Conservation (phyloP, 2,888 invertebrate species). For the Dryomyza anilis region DNA sequence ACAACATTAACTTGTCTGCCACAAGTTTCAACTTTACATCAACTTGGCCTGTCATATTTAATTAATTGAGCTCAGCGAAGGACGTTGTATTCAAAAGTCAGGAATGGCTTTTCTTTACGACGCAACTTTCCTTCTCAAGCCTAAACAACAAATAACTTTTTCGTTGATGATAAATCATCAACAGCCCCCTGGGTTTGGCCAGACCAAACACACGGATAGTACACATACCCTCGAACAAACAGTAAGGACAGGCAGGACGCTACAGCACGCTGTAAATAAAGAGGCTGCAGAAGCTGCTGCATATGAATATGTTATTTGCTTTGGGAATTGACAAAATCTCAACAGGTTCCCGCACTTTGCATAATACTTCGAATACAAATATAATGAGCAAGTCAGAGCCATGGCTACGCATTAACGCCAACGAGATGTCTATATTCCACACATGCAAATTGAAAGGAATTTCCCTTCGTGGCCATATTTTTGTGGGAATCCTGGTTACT, state of each 20-base stretch:
- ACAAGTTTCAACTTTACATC: conserved; percentile 14
- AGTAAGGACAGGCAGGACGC: not conserved
- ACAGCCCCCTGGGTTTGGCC: conserved; percentile 40
- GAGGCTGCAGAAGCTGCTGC: conserved; percentile 17
- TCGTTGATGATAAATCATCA: conserved; percentile 56
- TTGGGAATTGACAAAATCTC: conserved; percentile 60
- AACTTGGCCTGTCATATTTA: conserved; percentile 33
- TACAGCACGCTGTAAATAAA: too few relatives aligned
- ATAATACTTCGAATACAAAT: conserved; percentile 25
- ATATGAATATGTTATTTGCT: conserved; percentile 58
- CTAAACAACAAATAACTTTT: conserved; percentile 50
- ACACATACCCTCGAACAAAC: conserved; percentile 2
- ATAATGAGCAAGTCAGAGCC: not conserved
- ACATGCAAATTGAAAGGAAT: conserved; percentile 17
- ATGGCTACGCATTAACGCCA: not conserved
- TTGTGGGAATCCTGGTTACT: not conserved
- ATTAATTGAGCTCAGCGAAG: conserved; percentile 33
- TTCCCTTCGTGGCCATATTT: conserved; percentile 7
- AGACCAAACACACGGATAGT: conserved; percentile 28
- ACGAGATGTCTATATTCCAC: conserved; percentile 5
- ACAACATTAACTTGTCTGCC: conserved; percentile 26
- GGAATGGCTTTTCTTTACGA: conserved; percentile 18
- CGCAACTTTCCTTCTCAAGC: conserved; percentile 38
- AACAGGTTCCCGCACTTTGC: conserved; percentile 61
- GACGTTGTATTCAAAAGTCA: conserved; percentile 18